These are phyloP conservation scores for Hedya salicella DNA, from an alignment of 2,888 invertebrate genomes.

Conservation along the genomic window DNA sequence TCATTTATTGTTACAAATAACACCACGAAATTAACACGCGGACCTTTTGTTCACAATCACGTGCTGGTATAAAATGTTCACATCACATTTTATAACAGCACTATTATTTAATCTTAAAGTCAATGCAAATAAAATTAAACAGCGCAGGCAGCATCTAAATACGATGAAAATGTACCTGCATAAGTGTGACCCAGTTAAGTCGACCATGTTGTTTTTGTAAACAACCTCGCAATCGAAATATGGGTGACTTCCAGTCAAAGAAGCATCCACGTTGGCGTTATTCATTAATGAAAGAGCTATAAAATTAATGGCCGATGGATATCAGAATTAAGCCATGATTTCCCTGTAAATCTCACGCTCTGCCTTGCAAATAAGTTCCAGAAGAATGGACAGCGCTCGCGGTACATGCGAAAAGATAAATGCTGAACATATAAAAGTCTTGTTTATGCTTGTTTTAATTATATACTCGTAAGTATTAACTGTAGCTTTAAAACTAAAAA, in stretches of 20 bases:
- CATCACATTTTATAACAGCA: no score
- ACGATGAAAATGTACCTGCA: no score
- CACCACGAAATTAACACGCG: no score
- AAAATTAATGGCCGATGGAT: slow-evolving; percentile 46
- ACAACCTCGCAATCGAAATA: not conserved
- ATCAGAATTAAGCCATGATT: slow-evolving; percentile 49
- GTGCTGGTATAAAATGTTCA: no score
- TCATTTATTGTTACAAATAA: no score
- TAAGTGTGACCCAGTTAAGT: not conserved
- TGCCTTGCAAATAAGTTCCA: slow-evolving; percentile 43
- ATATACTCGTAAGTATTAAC: not conserved
- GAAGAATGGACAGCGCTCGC: slow-evolving; percentile 35
- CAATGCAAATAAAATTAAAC: no score
- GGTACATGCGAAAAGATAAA: slow-evolving; percentile 2
- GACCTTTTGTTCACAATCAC: no score
- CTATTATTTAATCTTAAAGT: no score
- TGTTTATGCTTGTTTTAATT: slow-evolving; percentile 7
- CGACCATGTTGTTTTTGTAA: not conserved
- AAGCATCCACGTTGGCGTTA: slow-evolving; percentile 24
- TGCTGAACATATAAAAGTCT: not conserved
- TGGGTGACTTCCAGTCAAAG: slow-evolving; percentile 12
- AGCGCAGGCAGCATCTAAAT: no score
- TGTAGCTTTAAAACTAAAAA: no score
- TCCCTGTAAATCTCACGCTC: slow-evolving; percentile 45
- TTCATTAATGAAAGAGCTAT: slow-evolving; percentile 43